These are phyloP conservation scores for Pygoscelis antarcticus DNA, from an alignment of 2,113 vertebrate genomes.

Conservation along the genomic window DNA sequence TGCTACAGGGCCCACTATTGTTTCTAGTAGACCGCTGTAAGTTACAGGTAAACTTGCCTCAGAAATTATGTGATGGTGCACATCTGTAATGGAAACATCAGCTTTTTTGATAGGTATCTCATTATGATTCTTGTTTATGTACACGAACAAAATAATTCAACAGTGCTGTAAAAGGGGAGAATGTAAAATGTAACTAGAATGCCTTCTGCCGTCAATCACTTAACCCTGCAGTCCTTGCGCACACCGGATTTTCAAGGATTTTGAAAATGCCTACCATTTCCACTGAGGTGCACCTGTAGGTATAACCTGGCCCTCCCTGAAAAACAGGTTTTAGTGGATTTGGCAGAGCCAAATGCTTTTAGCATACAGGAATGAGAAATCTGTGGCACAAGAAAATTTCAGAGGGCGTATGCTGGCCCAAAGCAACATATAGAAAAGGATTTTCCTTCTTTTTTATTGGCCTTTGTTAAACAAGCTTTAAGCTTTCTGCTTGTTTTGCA, in stretches of 20 bases:
- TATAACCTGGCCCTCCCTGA: background rate
- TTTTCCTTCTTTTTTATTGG: background rate
- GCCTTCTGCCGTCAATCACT: background rate
- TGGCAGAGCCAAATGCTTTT: background rate
- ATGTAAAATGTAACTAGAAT: background rate
- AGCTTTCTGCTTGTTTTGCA: background rate
- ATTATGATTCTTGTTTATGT: background rate
- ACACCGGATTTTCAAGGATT: background rate
- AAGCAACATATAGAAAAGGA: background rate
- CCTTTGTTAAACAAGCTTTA: background rate
- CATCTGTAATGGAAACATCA: background rate
- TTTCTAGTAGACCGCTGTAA: slow-evolving; percentile 4
- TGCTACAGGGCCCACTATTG: background rate
- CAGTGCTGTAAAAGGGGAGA: background rate
- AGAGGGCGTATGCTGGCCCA: background rate
- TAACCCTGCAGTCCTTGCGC: background rate
- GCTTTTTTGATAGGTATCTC: background rate
- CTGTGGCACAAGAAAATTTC: background rate
- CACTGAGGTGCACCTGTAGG: background rate
- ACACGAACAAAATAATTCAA: background rate
- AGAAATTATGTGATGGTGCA: background rate
- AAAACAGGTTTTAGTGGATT: background rate
- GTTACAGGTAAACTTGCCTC: slow-evolving; percentile 2
- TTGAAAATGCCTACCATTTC: background rate
- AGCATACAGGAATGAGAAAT: background rate